Base-by-base conservation (phyloP, 2,888 invertebrate genomes). In the Dicranocentrus wangi region DNA sequence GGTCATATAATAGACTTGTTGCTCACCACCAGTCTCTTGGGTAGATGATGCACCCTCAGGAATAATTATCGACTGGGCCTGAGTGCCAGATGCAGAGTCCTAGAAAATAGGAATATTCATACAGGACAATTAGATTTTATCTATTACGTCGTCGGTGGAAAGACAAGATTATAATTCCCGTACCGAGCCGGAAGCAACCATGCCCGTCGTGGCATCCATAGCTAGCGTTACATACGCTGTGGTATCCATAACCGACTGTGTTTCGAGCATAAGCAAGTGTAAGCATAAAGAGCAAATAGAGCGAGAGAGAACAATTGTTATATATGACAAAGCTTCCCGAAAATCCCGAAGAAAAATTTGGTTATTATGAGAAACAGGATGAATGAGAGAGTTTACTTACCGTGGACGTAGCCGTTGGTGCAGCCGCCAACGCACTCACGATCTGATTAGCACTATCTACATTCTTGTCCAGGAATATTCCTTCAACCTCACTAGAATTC, bases 1-100 rank as follows among this genome's bases (percentile, higher is more conserved):
- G 5, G 81, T 81, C 69, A 81, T 55, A 28, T 75, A 81, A 19
- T 61, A 65, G n/a, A 81, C 70, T 39, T 81, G 73, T 21, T 81
- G 73, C 1, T 47, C 28, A 2, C 42, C 61, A 17, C 17, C 55
- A 7, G 21, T 43, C 3, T 32, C 66, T 32, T 61, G 61, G 7
- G 61, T 23, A 23, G 15, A 17, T 25, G 21, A 3, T 19, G 28
- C 47, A 17, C 32, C 72, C 19, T 72, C 61, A 7, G 71, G 60
- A 23, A 71, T 39, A 2, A 71, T 27, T 1, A 71, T 60, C 42
- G 71, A 51, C 39, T 63, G 63, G 15, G 39, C 28, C 39, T 19
- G 23, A 28, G 7, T n/a, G 28, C 23, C 39, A 17, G 58, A 13
- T 13, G n/a, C n/a, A n/a, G 63, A 8, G 39, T 63, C 63, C 63